Conservation (phyloP, 1,140 invertebrate species). For the Drosophila carrolli region DNA sequence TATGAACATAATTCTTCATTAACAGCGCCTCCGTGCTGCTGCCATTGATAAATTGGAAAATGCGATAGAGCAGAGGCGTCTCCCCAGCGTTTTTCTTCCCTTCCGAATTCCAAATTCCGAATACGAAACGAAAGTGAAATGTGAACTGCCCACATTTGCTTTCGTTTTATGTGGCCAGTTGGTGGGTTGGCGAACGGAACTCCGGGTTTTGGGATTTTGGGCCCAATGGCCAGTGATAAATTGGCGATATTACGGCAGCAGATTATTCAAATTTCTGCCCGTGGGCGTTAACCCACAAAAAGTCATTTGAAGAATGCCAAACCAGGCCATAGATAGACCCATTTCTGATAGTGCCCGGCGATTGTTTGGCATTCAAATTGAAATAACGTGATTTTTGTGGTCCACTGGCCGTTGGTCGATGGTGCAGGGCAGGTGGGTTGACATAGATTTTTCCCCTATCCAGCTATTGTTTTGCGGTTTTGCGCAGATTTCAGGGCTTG, state of each 20-base stretch:
- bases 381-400: constrained; percentile 83
- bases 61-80: constrained; percentile 59
- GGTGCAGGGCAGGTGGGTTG: constrained; percentile 28
- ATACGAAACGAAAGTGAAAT: constrained; percentile 52
- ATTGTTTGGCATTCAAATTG: constrained; percentile 77
- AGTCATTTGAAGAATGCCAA: constrained; percentile 69
- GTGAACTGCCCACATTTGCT: constrained; percentile 57
- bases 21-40: constrained; percentile 69
- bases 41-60: constrained; percentile 53
- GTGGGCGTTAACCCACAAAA: constrained; percentile 69
- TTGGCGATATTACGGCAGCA: constrained; percentile 76
- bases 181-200: constrained; percentile 8
- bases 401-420: constrained; percentile 51
- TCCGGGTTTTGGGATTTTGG: constrained; percentile 2
- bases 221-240: constrained; percentile 70
- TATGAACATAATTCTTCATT: constrained; percentile 83
- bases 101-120: constrained; percentile 2
- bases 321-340: constrained; percentile 43
- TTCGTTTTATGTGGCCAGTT: constrained; percentile 25
- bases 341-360: constrained; percentile 48
- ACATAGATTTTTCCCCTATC: constrained; percentile 62
- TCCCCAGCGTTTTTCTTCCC: constrained; percentile 10
- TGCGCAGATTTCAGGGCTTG: constrained; percentile 70
- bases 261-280: constrained; percentile 72
- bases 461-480: constrained; percentile 77